A percentile compares a stretch with the other conserved stretches of the same genome.
These are phyloP conservation scores for Lycaena phlaeas DNA, from an alignment of 2,888 invertebrate species.

Conservation along the genomic window DNA sequence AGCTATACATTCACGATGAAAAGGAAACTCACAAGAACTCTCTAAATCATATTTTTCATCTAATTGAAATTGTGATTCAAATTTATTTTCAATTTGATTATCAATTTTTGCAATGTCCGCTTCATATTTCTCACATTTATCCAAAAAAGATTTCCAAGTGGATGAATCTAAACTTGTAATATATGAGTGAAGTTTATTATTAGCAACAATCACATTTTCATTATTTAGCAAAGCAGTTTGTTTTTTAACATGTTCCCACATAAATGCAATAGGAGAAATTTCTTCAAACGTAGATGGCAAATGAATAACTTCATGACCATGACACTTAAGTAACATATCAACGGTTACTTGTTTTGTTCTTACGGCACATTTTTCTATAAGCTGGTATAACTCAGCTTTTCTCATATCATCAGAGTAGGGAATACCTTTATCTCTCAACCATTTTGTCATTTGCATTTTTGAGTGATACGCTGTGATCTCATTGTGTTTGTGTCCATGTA, in stretches of 20 bases:
- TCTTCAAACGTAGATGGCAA: conserved; percentile 31
- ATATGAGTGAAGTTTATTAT: conserved; percentile 10
- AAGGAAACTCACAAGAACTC: not conserved
- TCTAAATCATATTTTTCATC: conserved; percentile 12
- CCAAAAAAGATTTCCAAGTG: conserved; percentile 21
- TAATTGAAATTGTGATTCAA: not conserved
- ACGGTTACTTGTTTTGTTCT: conserved; percentile 23
- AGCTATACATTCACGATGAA: not conserved
- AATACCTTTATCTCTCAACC: conserved; percentile 32
- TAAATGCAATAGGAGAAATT: conserved; percentile 30
- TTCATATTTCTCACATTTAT: not conserved
- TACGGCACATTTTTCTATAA: conserved; percentile 26
- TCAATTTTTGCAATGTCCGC: conserved; percentile 22
- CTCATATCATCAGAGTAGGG: conserved; percentile 31
- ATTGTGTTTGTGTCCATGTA: conserved; percentile 24
- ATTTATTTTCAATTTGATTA: conserved; percentile 17
- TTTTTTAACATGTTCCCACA: conserved; percentile 29
- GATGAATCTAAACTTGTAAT: conserved; percentile 13
- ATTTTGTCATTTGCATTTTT: conserved; percentile 35
- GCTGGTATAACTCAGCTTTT: conserved; percentile 37
- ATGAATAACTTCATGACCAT: conserved; percentile 36
- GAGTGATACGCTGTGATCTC: conserved; percentile 31
- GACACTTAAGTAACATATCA: conserved; percentile 31
- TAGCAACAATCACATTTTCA: conserved; percentile 12
- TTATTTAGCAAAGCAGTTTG: not conserved